These are phyloP conservation scores for Heliconius ethilla DNA, from an alignment of 2,888 invertebrate species.

Conservation along the genomic window DNA sequence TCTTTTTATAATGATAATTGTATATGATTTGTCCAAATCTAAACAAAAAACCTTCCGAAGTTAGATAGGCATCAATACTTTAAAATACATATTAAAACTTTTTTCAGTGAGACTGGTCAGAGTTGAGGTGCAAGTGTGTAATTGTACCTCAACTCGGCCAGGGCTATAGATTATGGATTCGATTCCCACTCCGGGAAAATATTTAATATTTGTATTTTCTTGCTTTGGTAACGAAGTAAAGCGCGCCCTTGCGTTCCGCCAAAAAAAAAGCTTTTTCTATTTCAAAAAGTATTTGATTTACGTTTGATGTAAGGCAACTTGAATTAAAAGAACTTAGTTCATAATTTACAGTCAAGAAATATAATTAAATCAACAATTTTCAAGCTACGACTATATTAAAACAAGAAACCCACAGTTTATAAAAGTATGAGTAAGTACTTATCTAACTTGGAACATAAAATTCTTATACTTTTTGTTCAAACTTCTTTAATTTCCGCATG, in stretches of 20 bases:
- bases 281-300: no score
- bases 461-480: conserved; percentile 38
- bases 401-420: conserved; percentile 6
- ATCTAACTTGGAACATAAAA: conserved; percentile 35
- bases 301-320: no score
- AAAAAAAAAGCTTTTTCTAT: no score
- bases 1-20: background rate
- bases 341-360: no score
- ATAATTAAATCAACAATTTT: background rate
- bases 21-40: background rate
- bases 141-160: no score
- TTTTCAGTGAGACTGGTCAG: background rate
- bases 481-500: conserved; percentile 45
- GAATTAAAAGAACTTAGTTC: no score
- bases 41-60: no score
- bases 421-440: conserved; percentile 22
- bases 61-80: no score
- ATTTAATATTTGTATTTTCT: background rate
- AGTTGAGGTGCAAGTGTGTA: background rate
- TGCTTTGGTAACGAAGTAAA: background rate
- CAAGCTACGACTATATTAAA: conserved; percentile 8
- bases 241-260: background rate
- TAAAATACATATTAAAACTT: background rate
- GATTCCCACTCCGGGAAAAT: background rate
- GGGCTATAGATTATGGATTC: background rate